Percentiles rank a stretch among this genome's conserved stretches.
These are phyloP conservation scores for Xylophagus ater DNA, from an alignment of 2,888 invertebrate species.

Conservation along the genomic window DNA sequence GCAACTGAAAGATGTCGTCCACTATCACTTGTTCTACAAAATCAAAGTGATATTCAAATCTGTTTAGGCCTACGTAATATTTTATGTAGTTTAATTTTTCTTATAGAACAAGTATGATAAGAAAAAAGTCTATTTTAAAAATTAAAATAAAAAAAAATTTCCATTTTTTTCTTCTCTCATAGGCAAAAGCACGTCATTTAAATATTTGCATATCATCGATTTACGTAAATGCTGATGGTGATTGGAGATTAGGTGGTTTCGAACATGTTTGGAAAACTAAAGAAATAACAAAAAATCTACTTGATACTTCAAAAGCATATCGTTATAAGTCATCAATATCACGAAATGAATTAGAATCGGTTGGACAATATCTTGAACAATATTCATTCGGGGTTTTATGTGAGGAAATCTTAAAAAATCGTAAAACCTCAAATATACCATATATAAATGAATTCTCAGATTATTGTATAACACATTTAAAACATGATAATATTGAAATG, in stretches of 20 bases:
- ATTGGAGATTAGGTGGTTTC: conserved; percentile 79
- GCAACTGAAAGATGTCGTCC: conserved; percentile 77
- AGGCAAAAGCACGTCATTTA: conserved; percentile 69
- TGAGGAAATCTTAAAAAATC: conserved; percentile 52
- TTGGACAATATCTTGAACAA: conserved; percentile 50
- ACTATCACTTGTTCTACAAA: conserved; percentile 50
- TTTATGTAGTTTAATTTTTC: conserved; percentile 67
- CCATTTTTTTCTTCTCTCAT: conserved; percentile 21
- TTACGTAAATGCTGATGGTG: conserved; percentile 72
- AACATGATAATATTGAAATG: conserved; percentile 50
- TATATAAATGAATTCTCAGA: conserved; percentile 57
- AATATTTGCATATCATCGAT: conserved; percentile 70
- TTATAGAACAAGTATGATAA: conserved; percentile 58
- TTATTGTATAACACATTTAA: conserved; percentile 56
- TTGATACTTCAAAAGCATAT: conserved; percentile 54
- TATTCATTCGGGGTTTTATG: conserved; percentile 67
- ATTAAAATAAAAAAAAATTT: conserved; percentile 2
- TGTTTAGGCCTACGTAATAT: conserved; percentile 75
- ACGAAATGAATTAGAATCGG: conserved; percentile 48
- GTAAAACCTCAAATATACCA: conserved; percentile 48
- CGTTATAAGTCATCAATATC: too few relatives aligned
- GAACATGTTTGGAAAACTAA: conserved; percentile 63
- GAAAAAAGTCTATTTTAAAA: background rate
- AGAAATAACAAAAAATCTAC: conserved; percentile 53
- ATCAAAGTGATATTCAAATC: conserved; percentile 65